Base-by-base conservation (phyloP, 2,113 vertebrate species). In the Notarius quadriscutis region DNA sequence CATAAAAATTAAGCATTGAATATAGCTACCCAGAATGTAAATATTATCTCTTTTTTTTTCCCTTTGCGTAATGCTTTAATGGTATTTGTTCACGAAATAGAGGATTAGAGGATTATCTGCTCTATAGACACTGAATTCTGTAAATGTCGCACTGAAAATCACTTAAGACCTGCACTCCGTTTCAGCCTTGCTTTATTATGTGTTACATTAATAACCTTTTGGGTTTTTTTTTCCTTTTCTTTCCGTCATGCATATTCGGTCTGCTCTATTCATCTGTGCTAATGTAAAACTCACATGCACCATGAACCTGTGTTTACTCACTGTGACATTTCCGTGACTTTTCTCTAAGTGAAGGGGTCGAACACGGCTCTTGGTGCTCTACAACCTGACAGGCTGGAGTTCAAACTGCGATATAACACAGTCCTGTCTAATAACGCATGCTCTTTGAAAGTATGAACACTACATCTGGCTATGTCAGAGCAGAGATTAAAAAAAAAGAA, bases 101-200 rank as follows among this genome's bases (percentile, higher is more conserved):
- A 51, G n/a, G 50, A 53, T 69, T 84, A 51, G 17, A 34, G 82
- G 63, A 69, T 74, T 88, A 88, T 89, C 58, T 79, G 62, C 75
- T 86, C 75, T 82, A 88, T 57, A 89, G 67, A 85, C 69, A 75
- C 27, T 86, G 85, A 72, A 87, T 81, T 88, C 84, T 79, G 82
- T 83, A 91, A 91, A 91, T 89, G 90, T 89, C 90, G 88, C 80
- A 88, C 81, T 84, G 86, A 87, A 91, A 90, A 90, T 90, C 89
- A 75, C 86, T 83, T 86, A 83, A 88, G 67, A 86, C 86, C 72
- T 84, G 88, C 25, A 34, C 65, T 85, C 25, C 27, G n/a, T 74
- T 74, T 84, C 82, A 89, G 84, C 77, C 69, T 71, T 78, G 78
- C 34, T 65, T 63, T 67, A 81, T 84, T 69, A 55, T 58, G 77